These are phyloP conservation scores for Nannospalax galili DNA, from an alignment of 2,113 vertebrate genomes.

Conservation along the genomic window DNA sequence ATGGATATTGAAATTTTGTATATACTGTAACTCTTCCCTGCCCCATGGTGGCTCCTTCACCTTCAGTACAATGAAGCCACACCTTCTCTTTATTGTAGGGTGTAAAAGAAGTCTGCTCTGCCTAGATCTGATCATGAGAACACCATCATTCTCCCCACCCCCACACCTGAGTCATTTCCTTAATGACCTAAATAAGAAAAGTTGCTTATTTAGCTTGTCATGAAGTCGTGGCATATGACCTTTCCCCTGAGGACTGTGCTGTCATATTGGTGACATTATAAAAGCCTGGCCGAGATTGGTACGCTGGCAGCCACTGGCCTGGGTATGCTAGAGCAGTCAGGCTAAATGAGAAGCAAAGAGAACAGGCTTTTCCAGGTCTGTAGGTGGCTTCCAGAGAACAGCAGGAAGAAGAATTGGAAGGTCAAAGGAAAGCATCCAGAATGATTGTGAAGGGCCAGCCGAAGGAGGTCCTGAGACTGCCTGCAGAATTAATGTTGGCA, in stretches of 20 bases:
- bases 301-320: fast-evolving
- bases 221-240: not conserved
- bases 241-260: not conserved
- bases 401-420: not conserved
- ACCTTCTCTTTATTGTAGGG: not conserved
- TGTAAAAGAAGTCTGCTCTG: not conserved
- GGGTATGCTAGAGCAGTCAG: too few species aligned
- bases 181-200: not conserved
- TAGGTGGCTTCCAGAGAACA: not conserved
- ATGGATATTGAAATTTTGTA: not conserved
- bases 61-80: not conserved
- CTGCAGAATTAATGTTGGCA: not conserved
- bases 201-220: not conserved
- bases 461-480: not conserved
- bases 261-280: not conserved
- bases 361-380: not conserved
- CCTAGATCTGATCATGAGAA: not conserved
- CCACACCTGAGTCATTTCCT: not conserved
- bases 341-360: not conserved
- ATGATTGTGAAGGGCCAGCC: fast-evolving
- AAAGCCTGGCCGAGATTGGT: not conserved
- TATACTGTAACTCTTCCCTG: not conserved
- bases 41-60: not conserved
- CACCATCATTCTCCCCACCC: too few species aligned
- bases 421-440: not conserved